These are phyloP conservation scores for Hyalella azteca DNA, from an alignment of 2,888 invertebrate species.

Conservation along the genomic window DNA sequence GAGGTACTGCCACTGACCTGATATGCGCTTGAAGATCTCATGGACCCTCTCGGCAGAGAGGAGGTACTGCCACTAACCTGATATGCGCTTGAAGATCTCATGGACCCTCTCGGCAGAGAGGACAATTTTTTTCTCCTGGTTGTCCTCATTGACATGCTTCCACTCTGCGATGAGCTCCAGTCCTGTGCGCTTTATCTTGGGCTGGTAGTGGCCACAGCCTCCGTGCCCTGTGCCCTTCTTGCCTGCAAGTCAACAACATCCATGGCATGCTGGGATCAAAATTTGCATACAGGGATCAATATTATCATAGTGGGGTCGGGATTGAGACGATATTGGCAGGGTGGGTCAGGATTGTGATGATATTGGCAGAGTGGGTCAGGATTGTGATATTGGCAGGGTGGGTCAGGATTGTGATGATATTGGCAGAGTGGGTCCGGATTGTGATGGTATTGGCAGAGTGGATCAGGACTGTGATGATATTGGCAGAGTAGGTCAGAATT, in stretches of 20 bases:
- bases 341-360: no score
- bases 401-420: no score
- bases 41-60: conserved; percentile 95
- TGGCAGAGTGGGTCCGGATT: no score
- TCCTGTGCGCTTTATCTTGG: conserved; percentile 85
- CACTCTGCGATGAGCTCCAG: conserved; percentile 96
- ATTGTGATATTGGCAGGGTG: no score
- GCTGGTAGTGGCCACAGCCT: conserved; percentile 98
- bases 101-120: conserved; percentile 95
- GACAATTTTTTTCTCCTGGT: conserved; percentile 92
- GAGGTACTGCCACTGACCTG: conserved; percentile 49
- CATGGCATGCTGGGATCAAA: no score
- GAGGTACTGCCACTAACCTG: conserved; percentile 60
- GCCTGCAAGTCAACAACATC: neutral
- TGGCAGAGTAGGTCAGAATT: no score
- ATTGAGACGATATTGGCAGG: no score
- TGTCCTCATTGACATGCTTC: conserved; percentile 98
- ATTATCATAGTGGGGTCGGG: no score
- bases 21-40: conserved; percentile 93
- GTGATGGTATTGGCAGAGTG: no score
- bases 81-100: conserved; percentile 93
- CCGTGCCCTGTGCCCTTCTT: conserved; percentile 78
- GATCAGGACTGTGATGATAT: no score
- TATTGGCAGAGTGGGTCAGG: no score
- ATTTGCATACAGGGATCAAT: no score